Conservation (phyloP, 2,888 invertebrate species). For the Sclerodermus sp. region DNA sequence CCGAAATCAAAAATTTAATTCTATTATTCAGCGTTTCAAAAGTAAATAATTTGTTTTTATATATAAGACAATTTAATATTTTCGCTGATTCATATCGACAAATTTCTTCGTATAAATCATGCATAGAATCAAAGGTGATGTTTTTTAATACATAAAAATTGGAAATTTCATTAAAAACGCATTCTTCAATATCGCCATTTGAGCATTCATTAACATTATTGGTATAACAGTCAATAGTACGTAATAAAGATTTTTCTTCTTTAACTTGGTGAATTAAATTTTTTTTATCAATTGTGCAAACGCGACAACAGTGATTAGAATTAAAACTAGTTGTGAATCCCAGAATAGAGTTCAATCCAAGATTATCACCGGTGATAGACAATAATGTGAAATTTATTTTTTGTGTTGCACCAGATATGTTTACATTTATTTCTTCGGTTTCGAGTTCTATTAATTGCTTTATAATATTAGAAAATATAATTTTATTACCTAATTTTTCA, state of each 20-base stretch:
- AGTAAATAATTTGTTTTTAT: neutral
- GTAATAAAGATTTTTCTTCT: neutral
- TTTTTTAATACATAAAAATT: neutral
- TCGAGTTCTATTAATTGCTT: slow-evolving; percentile 15
- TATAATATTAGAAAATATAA: slow-evolving; percentile 15
- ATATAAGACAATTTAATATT: neutral
- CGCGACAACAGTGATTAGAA: slow-evolving; percentile 11
- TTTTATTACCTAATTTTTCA: slow-evolving; percentile 13
- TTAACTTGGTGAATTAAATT: neutral
- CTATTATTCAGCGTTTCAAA: slow-evolving; percentile 3
- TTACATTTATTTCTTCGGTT: slow-evolving; percentile 13
- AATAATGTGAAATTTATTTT: slow-evolving; percentile 10
- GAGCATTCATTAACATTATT: neutral
- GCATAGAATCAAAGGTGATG: slow-evolving; percentile 1
- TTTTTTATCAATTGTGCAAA: slow-evolving; percentile 13
- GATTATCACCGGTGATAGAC: slow-evolving; percentile 14
- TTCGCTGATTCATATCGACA: slow-evolving; percentile 1
- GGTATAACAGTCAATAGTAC: neutral
- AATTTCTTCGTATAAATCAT: slow-evolving; percentile 4
- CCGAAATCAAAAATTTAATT: slow-evolving; percentile 1
- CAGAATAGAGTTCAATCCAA: slow-evolving; percentile 11
- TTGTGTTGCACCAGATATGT: neutral
- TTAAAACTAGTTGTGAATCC: slow-evolving; percentile 15
- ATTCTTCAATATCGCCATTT: slow-evolving; percentile 3
- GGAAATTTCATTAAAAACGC: neutral